Base-by-base conservation (phyloP, 1,140 invertebrate genomes). In the Drosophila sechellia region DNA sequence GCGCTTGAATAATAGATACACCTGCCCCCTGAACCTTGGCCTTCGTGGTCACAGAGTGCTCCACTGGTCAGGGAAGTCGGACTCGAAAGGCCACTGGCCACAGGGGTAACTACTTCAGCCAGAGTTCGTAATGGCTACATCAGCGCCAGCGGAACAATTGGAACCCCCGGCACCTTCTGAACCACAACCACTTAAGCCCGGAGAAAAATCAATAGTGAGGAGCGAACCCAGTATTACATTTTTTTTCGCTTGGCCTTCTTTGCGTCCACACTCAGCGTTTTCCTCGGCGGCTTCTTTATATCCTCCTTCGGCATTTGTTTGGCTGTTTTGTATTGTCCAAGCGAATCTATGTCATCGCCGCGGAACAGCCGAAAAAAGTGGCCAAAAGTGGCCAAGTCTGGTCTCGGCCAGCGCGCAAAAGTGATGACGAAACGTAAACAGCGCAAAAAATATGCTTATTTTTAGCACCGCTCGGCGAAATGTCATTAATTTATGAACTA, bases 401-500 rank as follows among this genome's bases (percentile, higher is more conserved):
- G 59, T 40, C 31, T 48, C n/a, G 17, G 63, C 63, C 58, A 78
- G 43, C 55, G 63, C 49, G 12, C 35, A 68, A 71, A 75, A 69
- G 49, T 45, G 76, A 89, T 87, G 83, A 87, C 84, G 83, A 87
- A 87, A 87, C 68, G 54, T 48, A 63, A 61, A 31, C 53, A 59
- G 48, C 22, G 25, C 46, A 37, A n/a, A 61, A 50, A 52, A 15
- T 34, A 70, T 57, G 68, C 52, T 12, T 86, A 87, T 89, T 79
- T 87, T 77, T 70, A 89, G 76, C 74, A 80, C 58, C 13, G 50
- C 52, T 70, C 57, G 43, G 56, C 63, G 39, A 55, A 69, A 68
- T 59, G 63, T 59, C 81, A 81, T 81, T 85, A 78, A 87, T 79
- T 78, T 81, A 68, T 81, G 64, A 81, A 73, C 66, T 66, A 73